Conservation (phyloP, 2,113 vertebrate species). For the Microtus pennsylvanicus region DNA sequence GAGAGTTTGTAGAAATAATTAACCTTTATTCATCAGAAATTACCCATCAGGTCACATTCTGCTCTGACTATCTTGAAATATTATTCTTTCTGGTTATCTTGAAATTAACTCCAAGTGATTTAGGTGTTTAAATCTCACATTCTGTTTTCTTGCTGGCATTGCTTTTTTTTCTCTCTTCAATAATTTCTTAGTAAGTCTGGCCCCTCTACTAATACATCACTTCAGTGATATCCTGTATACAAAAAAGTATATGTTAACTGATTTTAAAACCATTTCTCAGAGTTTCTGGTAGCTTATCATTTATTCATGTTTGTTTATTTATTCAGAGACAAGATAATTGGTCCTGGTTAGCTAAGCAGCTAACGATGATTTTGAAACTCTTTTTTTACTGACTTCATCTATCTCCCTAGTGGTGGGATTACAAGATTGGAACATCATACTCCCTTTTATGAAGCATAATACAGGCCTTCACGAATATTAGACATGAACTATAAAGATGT, state of each 20-base stretch:
- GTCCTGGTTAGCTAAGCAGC: neutral
- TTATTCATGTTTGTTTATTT: neutral
- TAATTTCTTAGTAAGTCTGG: neutral
- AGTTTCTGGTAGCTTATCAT: neutral
- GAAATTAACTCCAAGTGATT: conserved; percentile 10
- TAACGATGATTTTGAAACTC: neutral
- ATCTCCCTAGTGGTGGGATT: too few relatives aligned
- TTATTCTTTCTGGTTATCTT: neutral
- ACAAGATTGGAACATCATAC: neutral
- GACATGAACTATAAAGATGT: neutral
- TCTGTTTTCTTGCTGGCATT: neutral
- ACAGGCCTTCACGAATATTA: neutral
- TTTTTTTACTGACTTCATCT: neutral
- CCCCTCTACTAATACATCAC: neutral
- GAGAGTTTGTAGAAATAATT: conserved; percentile 25
- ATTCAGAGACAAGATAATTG: neutral
- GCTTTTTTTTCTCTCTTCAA: neutral
- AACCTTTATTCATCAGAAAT: neutral
- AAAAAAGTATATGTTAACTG: neutral
- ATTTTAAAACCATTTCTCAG: neutral
- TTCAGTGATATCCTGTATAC: neutral
- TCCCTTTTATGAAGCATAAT: too few relatives aligned
- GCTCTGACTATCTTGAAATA: neutral
- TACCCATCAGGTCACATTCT: neutral
- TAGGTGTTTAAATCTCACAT: neutral